Percentiles rank a stretch among this genome's conserved stretches.
Conservation (phyloP, 2,888 invertebrate species). For the Andrena bicolor region DNA sequence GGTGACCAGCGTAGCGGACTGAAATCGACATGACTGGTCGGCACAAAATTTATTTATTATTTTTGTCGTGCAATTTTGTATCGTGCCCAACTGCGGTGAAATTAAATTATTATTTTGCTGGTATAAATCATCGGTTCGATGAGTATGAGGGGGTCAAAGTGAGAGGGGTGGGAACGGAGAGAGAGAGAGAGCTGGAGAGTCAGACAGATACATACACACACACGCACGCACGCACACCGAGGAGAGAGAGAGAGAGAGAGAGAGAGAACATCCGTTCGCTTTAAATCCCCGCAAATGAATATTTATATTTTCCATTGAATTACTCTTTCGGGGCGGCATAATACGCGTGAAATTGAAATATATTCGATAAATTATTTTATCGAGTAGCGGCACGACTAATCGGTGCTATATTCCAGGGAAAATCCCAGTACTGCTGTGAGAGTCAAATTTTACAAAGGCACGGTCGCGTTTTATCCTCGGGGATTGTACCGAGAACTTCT, state of each 20-base stretch:
- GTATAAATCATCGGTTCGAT: conserved; percentile 81
- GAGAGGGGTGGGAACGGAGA: conserved; percentile 31
- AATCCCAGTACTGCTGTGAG: conserved; percentile 63
- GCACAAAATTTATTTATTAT: conserved; percentile 84
- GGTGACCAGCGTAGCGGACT: conserved; percentile 69
- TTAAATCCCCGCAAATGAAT: conserved; percentile 83
- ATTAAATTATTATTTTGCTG: conserved; percentile 85
- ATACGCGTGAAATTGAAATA: conserved; percentile 84
- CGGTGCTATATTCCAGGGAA: conserved; percentile 78
- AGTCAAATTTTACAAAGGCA: conserved; percentile 61
- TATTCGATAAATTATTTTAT: conserved; percentile 85
- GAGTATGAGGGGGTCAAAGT: conserved; percentile 60
- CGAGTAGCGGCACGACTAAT: conserved; percentile 82
- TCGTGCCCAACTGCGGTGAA: conserved; percentile 83
- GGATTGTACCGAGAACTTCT: conserved; percentile 22
- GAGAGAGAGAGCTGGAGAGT: conserved; percentile 43
- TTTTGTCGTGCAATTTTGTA: conserved; percentile 84
- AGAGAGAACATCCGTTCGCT: conserved; percentile 75
- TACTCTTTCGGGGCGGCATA: conserved; percentile 84
- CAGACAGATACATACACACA: too few relatives aligned
- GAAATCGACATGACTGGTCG: conserved; percentile 81
- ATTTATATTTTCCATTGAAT: conserved; percentile 85
- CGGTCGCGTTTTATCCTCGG: conserved; percentile 53
- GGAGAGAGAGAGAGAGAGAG: conserved; percentile 32
- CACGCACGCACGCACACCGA: conserved; percentile 1